Evolutionary conservation across 2,797 vertebrate species (phyloP).

Genomic region (Gouania willdenowi): DNA sequence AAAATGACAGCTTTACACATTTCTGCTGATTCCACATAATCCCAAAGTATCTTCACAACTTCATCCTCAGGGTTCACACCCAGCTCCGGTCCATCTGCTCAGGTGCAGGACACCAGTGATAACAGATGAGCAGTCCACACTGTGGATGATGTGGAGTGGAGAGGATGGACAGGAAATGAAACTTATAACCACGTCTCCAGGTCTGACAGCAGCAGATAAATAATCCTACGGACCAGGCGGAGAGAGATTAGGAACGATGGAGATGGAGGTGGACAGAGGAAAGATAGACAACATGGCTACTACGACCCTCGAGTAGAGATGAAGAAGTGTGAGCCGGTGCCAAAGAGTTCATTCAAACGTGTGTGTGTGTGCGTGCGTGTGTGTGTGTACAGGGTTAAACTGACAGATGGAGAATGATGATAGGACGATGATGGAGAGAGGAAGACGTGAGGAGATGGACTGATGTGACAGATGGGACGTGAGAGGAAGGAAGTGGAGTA

Average conservation of each 20-base stretch:
- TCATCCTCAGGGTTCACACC: too few species aligned
- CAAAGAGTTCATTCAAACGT: not conserved
- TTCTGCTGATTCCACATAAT: too few species aligned
- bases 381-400: constrained; percentile 8
- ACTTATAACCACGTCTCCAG: constrained; percentile 36
- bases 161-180: constrained; percentile 43
- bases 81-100: too few species aligned
- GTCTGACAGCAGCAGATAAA: constrained; percentile 45
- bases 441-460: constrained; percentile 9
- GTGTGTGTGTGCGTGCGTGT: not conserved
- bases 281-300: constrained; percentile 25
- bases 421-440: constrained; percentile 22
- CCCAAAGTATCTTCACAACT: too few species aligned
- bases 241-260: constrained; percentile 41
- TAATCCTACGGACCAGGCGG: constrained; percentile 30
- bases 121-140: too few species aligned
- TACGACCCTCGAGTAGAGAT: constrained; percentile 22
- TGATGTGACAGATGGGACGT: constrained; percentile 3
- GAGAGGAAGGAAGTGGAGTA: not conserved
- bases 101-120: too few species aligned
- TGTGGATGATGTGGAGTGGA: constrained; percentile 16
- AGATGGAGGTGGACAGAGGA: constrained; percentile 22
- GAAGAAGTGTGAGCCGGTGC: not conserved
- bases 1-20: too few species aligned
- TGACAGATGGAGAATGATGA: constrained; percentile 45